Base-by-base conservation (phyloP, 1,140 invertebrate species). In the Drosophila saltans region DNA sequence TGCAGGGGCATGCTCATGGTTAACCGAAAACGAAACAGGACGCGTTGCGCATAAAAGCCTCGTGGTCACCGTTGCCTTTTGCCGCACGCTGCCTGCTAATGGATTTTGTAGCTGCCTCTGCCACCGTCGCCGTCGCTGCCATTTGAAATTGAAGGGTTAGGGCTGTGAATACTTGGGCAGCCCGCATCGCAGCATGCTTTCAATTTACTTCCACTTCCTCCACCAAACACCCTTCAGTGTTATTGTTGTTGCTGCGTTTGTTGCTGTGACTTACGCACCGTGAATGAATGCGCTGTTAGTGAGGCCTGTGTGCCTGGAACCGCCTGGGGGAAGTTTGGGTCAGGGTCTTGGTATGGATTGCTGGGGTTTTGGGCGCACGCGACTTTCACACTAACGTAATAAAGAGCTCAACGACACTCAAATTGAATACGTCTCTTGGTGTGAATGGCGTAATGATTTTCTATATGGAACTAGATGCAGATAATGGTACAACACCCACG, bases 331-430 rank as follows among this genome's bases (percentile, higher is more conserved):
- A 43, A 28, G 60, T 24, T 43, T 48, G 33, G 33, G 10, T 59
- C 39, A 57, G 43, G 55, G 28, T 48, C 21, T 40, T 48, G 39
- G 11, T 36, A 48, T 30, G 63, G 55, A 59, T 59, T 59, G 57
- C 16, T 39, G 57, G 56, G 72, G 62, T 33, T 88, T 80, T 82
- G 63, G 62, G 69, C 82, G 81, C 84, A 89, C 84, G 84, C 84
- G 84, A 89, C 84, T 84, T 88, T 89, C 85, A 89, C 84, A 89
- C 85, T 89, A 90, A 90, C 89, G 84, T 91, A 91, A 91, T 91
- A 91, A 91, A 91, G 89, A 91, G 89, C 89, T 91, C 89, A 91
- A 85, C 81, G 89, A 91, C 89, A 90, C 84, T 91, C 84, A 89
- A 91, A 91, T 91, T 86, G 83, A 86, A 86, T 86, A 88, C 83